Evolutionary conservation across 2,113 vertebrate species (phyloP).

Genomic region (Dissostichus mawsoni): DNA sequence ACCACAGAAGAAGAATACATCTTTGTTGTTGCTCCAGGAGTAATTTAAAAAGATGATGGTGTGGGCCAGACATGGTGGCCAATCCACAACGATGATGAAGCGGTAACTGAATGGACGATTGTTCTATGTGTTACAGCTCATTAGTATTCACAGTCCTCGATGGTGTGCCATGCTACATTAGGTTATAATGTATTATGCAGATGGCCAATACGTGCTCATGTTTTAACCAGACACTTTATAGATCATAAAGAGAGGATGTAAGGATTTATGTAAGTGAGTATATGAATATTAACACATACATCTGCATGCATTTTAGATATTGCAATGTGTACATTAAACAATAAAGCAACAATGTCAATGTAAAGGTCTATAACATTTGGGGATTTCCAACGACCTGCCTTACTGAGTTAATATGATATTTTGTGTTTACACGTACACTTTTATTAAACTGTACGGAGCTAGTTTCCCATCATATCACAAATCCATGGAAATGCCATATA

Average conservation of each 20-base stretch:
- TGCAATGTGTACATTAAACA: too few relatives aligned
- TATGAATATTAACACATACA: too few relatives aligned
- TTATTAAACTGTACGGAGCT: background rate
- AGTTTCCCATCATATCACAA: background rate
- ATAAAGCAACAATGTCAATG: too few relatives aligned
- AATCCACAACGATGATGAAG: conserved; percentile 32
- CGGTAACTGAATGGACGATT: conserved; percentile 16
- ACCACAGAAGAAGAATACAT: background rate
- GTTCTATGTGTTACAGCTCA: conserved; percentile 26
- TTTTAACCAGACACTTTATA: conserved; percentile 28
- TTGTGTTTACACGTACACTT: too few relatives aligned
- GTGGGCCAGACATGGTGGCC: conserved; percentile 10
- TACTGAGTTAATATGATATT: too few relatives aligned
- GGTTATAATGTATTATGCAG: conserved; percentile 48
- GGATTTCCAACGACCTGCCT: too few relatives aligned
- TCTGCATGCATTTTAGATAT: too few relatives aligned
- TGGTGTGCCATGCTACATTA: conserved; percentile 46
- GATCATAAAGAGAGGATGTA: background rate
- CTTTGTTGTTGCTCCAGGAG: background rate
- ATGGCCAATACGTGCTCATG: conserved; percentile 45
- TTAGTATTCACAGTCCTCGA: conserved; percentile 34
- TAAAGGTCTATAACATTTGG: too few relatives aligned
- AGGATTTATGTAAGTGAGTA: too few relatives aligned
- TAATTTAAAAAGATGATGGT: conserved; percentile 13
- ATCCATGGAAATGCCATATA: background rate